These are phyloP conservation scores for Bombyx mandarina DNA, from an alignment of 1,140 invertebrate species.

Conservation along the genomic window DNA sequence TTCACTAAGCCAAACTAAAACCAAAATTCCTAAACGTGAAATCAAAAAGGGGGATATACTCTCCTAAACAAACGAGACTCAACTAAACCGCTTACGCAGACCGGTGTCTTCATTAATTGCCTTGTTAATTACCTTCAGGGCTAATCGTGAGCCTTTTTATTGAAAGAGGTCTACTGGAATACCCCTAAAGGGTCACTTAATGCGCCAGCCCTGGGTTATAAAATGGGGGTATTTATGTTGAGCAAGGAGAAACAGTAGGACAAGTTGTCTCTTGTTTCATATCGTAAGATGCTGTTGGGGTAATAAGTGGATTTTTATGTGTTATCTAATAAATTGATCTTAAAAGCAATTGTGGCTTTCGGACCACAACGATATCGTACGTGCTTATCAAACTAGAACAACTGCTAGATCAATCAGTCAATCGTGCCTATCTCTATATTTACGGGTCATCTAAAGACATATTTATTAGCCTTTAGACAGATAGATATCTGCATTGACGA, in stretches of 20 bases:
- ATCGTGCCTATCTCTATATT: too few relatives aligned
- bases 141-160: conserved; percentile 9
- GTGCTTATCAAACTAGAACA: background rate
- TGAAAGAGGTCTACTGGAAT: conserved; percentile 6
- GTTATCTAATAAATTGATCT: background rate
- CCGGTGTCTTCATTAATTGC: conserved; percentile 4
- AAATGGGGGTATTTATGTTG: background rate
- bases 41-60: too few relatives aligned
- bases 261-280: background rate
- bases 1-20: too few relatives aligned
- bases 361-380: too few relatives aligned
- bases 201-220: conserved; percentile 5
- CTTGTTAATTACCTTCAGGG: conserved; percentile 7
- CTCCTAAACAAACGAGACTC: too few relatives aligned
- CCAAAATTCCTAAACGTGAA: too few relatives aligned
- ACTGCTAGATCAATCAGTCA: background rate
- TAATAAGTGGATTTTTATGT: background rate
- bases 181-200: conserved; percentile 7
- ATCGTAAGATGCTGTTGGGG: background rate
- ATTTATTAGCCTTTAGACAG: too few relatives aligned
- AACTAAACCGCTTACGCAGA: too few relatives aligned
- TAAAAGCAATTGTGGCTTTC: background rate
- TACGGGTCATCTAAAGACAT: too few relatives aligned
- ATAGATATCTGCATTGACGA: too few relatives aligned
- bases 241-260: background rate